phyloP scores from a whole-genome alignment of 53 echinoderm and acorn worm genomes.

The Henricia sp. region DNA sequence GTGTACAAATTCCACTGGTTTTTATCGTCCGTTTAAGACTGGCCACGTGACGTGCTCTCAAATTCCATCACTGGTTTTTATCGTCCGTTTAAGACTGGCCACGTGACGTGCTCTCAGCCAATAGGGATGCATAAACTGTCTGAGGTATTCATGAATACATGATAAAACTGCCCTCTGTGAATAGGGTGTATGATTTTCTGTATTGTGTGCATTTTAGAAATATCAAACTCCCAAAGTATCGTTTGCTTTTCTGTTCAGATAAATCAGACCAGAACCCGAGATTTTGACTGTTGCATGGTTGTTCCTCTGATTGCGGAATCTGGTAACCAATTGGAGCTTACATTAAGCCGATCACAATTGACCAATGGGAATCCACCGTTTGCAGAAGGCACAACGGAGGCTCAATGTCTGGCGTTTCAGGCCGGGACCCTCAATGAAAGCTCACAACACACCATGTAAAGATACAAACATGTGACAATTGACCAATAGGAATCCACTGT shows the following conservation, averaged over 20 bases:
- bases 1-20: too few species aligned
- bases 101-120: too few species aligned
- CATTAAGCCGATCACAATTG: conserved; percentile 78
- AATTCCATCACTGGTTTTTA: too few species aligned
- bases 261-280: conserved; percentile 89
- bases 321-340: conserved; percentile 78
- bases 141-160: too few species aligned
- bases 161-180: neutral
- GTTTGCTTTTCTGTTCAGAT: conserved; percentile 59
- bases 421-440: conserved; percentile 5
- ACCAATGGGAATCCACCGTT: conserved; percentile 58
- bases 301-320: conserved; percentile 95
- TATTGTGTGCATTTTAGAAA: too few species aligned
- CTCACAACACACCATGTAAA: conserved; percentile 60
- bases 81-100: too few species aligned
- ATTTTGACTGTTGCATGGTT: conserved; percentile 99
- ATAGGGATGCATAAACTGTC: too few species aligned
- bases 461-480: neutral
- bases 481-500: too few species aligned
- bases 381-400: conserved; percentile 53
- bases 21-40: too few species aligned
- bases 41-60: too few species aligned
- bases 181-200: too few species aligned
- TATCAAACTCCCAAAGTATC: too few species aligned
- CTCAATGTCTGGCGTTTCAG: neutral